phyloP scores from a whole-genome alignment of 2,888 invertebrate genomes.

The Masnerella sp. region DNA sequence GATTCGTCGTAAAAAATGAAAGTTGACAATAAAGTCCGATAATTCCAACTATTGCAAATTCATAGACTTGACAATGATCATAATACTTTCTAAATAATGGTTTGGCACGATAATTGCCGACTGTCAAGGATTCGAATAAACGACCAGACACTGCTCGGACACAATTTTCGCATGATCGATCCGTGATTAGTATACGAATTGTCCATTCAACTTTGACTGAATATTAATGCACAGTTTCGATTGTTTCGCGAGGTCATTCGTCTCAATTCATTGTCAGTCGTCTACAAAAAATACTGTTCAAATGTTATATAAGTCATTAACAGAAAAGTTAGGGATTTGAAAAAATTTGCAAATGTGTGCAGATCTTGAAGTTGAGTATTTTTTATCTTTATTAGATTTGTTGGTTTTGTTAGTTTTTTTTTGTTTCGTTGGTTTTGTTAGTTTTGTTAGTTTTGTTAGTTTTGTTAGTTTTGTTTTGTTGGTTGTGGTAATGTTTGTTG shows the following conservation, averaged over 20 bases:
- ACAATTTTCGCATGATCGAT: slow-evolving; percentile 38
- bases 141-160: slow-evolving; percentile 2
- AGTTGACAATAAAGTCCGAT: slow-evolving; percentile 4
- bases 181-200: slow-evolving; percentile 31
- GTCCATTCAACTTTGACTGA: slow-evolving; percentile 27
- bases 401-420: too few relatives aligned
- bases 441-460: too few relatives aligned
- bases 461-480: too few relatives aligned
- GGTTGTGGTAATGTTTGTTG: too few relatives aligned
- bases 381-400: too few relatives aligned
- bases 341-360: too few relatives aligned
- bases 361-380: too few relatives aligned
- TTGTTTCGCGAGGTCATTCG: slow-evolving; percentile 19
- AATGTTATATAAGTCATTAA: not conserved
- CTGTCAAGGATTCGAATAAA: slow-evolving; percentile 21
- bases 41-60: slow-evolving; percentile 6
- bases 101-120: not conserved
- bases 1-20: not conserved
- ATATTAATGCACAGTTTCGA: slow-evolving; percentile 18
- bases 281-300: not conserved
- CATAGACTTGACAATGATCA: slow-evolving; percentile 5
- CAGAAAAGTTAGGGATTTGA: too few relatives aligned
- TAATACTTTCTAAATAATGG: slow-evolving; percentile 23
- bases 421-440: too few relatives aligned
- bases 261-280: not conserved